A percentile compares a stretch with the other conserved stretches of the same genome.
Evolutionary conservation across 1,140 invertebrate genomes (phyloP).

Genomic region (Druon quercuslanigerum): DNA sequence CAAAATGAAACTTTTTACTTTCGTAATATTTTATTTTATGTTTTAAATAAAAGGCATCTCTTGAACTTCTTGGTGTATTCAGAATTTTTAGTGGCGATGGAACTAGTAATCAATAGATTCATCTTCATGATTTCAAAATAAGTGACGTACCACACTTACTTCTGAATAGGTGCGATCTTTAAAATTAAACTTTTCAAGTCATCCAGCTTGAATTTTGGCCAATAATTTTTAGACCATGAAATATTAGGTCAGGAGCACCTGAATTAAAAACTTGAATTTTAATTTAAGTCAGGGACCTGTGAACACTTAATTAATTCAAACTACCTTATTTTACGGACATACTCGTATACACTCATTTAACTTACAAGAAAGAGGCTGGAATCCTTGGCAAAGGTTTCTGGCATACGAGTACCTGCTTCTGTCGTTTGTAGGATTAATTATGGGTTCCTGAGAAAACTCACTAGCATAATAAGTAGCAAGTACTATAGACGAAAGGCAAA

Average conservation of each 20-base stretch:
- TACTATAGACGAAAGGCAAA: neutral
- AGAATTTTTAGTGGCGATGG: no score
- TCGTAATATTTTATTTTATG: no score
- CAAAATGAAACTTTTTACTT: no score
- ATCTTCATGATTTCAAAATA: no score
- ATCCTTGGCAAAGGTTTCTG: slow-evolving; percentile 27
- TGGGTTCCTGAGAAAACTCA: slow-evolving; percentile 16
- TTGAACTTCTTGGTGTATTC: no score
- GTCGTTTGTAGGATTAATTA: slow-evolving; percentile 22
- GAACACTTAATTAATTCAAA: slow-evolving; percentile 20
- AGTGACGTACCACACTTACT: no score
- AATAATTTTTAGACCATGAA: no score
- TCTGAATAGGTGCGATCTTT: no score
- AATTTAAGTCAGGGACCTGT: slow-evolving; percentile 4
- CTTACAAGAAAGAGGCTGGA: slow-evolving; percentile 26
- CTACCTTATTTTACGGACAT: slow-evolving; percentile 10
- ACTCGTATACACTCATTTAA: slow-evolving; percentile 2
- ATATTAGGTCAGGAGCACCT: neutral
- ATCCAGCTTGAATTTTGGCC: no score
- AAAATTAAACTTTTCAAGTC: no score
- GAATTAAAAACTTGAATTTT: slow-evolving; percentile 5
- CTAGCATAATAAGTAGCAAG: slow-evolving; percentile 16
- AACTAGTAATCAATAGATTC: no score
- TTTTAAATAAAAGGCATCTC: no score
- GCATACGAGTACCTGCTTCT: slow-evolving; percentile 12